A percentile compares a stretch with the other conserved stretches of the same genome.
Conservation (phyloP, 2,113 vertebrate species). For the Campylomormyrus tamandua region DNA sequence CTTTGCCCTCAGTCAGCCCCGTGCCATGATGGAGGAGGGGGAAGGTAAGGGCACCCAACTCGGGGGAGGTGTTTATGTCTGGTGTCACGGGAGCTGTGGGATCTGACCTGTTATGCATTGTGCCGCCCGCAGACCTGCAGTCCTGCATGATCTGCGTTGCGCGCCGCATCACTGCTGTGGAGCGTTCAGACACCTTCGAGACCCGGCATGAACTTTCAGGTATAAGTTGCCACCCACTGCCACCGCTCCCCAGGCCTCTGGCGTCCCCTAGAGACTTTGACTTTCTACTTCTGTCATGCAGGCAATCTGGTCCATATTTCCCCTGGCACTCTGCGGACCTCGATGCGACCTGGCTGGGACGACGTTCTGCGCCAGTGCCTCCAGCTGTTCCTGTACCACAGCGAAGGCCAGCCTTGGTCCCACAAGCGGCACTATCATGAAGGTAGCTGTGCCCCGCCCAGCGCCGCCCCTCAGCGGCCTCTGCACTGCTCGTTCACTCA, state of each 20-base stretch:
- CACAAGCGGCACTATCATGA: constrained; percentile 93
- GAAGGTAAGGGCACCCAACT: constrained; percentile 69
- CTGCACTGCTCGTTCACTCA: no score
- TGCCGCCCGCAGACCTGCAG: constrained; percentile 73
- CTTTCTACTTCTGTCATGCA: constrained; percentile 36
- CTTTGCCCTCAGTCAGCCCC: constrained; percentile 91
- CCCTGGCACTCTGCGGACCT: constrained; percentile 28
- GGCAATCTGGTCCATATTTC: constrained; percentile 95
- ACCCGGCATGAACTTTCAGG: constrained; percentile 92
- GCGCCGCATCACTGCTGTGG: constrained; percentile 76
- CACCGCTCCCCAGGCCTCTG: background rate
- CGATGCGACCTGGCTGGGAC: constrained; percentile 78
- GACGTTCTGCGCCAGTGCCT: constrained; percentile 86
- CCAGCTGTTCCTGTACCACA: constrained; percentile 87
- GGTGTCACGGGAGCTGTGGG: background rate
- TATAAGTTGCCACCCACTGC: constrained; percentile 46
- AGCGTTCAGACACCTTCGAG: constrained; percentile 88
- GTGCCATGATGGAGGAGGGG: constrained; percentile 95
- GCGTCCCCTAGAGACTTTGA: background rate
- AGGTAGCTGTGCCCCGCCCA: constrained; percentile 52
- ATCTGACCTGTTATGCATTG: background rate
- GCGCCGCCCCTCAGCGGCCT: background rate
- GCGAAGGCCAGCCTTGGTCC: constrained; percentile 87
- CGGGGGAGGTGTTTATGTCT: background rate
- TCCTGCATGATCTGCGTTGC: constrained; percentile 99